phyloP scores from a whole-genome alignment of 2,888 invertebrate species.

The Cantharis flavilabris region DNA sequence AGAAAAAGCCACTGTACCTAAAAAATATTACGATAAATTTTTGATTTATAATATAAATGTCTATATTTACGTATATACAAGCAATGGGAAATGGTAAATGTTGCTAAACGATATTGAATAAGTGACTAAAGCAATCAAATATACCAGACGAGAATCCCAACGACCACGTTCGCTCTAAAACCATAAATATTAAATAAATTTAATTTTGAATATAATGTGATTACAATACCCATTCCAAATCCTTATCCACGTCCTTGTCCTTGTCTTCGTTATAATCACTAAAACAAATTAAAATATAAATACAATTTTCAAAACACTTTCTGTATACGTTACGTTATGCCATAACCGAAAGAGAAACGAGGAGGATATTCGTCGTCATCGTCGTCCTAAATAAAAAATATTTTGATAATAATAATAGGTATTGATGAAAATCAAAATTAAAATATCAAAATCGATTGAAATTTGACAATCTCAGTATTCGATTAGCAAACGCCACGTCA shows the following conservation, averaged over 20 bases:
- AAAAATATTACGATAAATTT: not conserved
- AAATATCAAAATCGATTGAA: no score
- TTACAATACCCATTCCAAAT: not conserved
- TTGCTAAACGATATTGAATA: conserved; percentile 25
- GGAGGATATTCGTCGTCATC: not conserved
- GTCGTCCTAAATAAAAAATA: conserved; percentile 4
- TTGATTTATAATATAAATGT: not conserved
- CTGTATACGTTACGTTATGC: not conserved
- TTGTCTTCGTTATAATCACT: not conserved
- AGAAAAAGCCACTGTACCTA: conserved; percentile 40
- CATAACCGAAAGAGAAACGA: not conserved
- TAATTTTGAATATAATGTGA: not conserved
- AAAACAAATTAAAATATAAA: not conserved
- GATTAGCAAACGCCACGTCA: no score
- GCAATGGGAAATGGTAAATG: conserved; percentile 21
- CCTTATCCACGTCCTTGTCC: not conserved
- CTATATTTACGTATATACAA: conserved; percentile 12
- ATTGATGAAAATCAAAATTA: no score
- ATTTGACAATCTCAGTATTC: no score
- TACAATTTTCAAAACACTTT: not conserved
- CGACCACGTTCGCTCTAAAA: conserved; percentile 12
- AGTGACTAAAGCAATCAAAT: conserved; percentile 14
- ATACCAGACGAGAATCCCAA: conserved; percentile 21
- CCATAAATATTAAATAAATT: not conserved
- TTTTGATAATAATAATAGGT: not conserved